A percentile compares a stretch with the other conserved stretches of the same genome.
Evolutionary conservation across 2,888 invertebrate genomes (phyloP).

Genomic region (Calameuta idolon): DNA sequence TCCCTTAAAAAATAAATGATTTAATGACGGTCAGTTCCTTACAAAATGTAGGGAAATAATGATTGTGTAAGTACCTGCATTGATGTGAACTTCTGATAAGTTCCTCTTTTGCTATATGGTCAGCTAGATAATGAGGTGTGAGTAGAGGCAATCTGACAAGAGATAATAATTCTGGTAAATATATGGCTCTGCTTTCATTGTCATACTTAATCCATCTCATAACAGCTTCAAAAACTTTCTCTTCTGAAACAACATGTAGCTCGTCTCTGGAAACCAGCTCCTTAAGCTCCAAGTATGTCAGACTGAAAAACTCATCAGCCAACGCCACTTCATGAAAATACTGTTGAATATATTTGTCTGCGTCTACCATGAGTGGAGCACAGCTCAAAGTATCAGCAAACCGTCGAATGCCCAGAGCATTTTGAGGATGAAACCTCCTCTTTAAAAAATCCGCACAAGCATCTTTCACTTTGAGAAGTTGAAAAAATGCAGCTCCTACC

Average conservation of each 20-base stretch:
- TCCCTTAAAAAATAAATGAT: conserved; percentile 69
- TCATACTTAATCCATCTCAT: conserved; percentile 84
- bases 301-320: conserved; percentile 80
- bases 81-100: conserved; percentile 81
- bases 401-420: conserved; percentile 82
- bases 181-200: conserved; percentile 69
- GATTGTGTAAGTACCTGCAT: conserved; percentile 72
- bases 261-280: conserved; percentile 82
- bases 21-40: neutral
- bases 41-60: neutral
- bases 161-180: conserved; percentile 78
- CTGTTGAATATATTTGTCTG: conserved; percentile 83
- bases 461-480: conserved; percentile 82
- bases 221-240: conserved; percentile 87
- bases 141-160: conserved; percentile 84
- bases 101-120: conserved; percentile 83
- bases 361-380: conserved; percentile 76
- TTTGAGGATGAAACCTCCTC: conserved; percentile 81
- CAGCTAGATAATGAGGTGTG: conserved; percentile 84
- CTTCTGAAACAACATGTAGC: conserved; percentile 80
- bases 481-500: conserved; percentile 87
- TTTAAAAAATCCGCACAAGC: conserved; percentile 86
- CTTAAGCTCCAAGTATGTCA: conserved; percentile 74
- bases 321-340: conserved; percentile 82
- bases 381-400: conserved; percentile 86